phyloP scores from a whole-genome alignment of 2,113 vertebrate genomes.

The Anguilla japonica region DNA sequence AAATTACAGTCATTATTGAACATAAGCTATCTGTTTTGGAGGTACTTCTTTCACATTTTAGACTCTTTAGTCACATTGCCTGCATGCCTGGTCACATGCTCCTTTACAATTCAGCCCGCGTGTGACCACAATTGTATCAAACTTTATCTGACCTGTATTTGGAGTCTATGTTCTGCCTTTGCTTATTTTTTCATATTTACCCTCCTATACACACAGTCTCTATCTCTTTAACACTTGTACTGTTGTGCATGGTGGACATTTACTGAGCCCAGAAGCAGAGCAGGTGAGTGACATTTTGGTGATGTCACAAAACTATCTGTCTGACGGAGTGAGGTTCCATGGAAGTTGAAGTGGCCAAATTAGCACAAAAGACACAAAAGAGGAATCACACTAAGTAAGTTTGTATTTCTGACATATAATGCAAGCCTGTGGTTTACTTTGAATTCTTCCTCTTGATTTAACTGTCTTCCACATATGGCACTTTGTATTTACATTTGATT shows the following conservation, averaged over 20 bases:
- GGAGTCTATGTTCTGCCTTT: too few species aligned
- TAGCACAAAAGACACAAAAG: not conserved
- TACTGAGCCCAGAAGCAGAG: not conserved
- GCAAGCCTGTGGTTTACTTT: conserved; percentile 60
- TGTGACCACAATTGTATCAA: too few species aligned
- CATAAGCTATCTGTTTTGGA: too few species aligned
- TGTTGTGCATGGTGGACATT: not conserved
- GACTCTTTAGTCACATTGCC: too few species aligned
- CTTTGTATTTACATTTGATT: conserved; percentile 1
- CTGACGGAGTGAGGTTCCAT: not conserved
- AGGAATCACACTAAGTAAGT: too few species aligned
- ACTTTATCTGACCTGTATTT: too few species aligned
- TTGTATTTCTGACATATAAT: not conserved
- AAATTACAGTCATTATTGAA: too few species aligned
- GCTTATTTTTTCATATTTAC: too few species aligned
- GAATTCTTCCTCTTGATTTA: not conserved
- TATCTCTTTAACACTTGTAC: not conserved
- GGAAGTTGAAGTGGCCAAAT: not conserved
- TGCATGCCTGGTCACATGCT: too few species aligned
- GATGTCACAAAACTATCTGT: not conserved
- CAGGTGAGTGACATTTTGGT: not conserved
- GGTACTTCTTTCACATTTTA: too few species aligned
- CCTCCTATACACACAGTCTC: too few species aligned
- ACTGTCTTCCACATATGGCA: not conserved
- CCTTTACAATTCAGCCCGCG: too few species aligned